Evolutionary conservation across 2,888 invertebrate genomes (phyloP), one percentile per base, ranked within the genome.

Genomic region (Arenicola marina): DNA sequence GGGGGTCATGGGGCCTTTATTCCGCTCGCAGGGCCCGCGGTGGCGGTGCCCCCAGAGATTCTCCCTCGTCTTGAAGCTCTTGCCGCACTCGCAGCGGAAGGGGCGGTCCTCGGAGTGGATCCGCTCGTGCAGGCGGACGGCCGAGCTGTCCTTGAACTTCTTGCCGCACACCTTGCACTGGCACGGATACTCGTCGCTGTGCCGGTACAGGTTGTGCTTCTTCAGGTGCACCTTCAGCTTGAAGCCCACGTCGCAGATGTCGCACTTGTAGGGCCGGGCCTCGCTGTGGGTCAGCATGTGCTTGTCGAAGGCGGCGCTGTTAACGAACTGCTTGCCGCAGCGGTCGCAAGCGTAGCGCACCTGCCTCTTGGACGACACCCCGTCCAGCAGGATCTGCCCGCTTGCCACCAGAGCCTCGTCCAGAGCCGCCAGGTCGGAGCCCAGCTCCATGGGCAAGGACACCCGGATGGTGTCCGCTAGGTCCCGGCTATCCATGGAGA

Each of bases 1-100:
- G 15, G 18, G 7, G n/a, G 15, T 24, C 18, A 24, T 11, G 7
- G 15, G 7, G 18, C 7, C 7, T 48, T 24, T 48, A 29, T 31
- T 53, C 44, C 61, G 62, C 21, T 65, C 67, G 51, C 71, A 71
- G 31, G 71, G 70, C 11, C 67, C 59, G 3, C 72, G 60, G 53
- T 71, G 68, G 31, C 69, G 64, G 48, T 72, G 72, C 7, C 72
- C 70, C 72, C 72, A 72, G 33, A 72, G 69, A 51, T 71, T 72
- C 60, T 72, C 72, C 18, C 65, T 38, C 11, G 72, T 71, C 63
- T 72, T 72, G 69, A 72, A 72, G 21, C 58, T 67, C 55, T 71
- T 72, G 24, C 67, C 68, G 57, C 71, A 71, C 32, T 60, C 66
- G 54, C 69, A 69, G 11, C 55, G 56, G 38, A 71, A 71, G 0